Conservation (phyloP, 1,140 invertebrate species). For the Melipona quadrifasciata region DNA sequence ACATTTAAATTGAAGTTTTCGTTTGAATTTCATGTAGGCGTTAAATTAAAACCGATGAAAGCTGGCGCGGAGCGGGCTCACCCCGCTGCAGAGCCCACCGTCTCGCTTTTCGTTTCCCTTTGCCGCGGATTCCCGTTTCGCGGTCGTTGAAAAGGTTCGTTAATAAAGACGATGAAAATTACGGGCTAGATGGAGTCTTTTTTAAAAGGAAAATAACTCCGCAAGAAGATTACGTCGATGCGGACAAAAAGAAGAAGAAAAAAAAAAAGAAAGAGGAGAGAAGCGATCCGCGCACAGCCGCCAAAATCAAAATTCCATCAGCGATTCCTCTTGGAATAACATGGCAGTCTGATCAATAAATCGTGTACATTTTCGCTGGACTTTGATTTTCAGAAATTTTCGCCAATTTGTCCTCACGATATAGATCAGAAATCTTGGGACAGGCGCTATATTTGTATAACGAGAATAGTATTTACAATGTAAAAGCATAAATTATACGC, state of each 20-base stretch:
- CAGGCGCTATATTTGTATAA: too few species aligned
- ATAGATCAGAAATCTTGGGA: too few species aligned
- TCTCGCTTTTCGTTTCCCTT: not conserved
- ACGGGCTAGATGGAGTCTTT: not conserved
- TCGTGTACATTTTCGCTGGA: too few species aligned
- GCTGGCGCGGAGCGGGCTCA: not conserved
- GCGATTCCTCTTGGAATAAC: not conserved
- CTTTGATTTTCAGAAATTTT: too few species aligned
- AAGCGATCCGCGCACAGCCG: too few species aligned
- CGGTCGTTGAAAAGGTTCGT: slow-evolving; percentile 21
- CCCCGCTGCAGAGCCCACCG: not conserved
- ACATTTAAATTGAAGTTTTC: slow-evolving; percentile 36
- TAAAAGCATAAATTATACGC: too few species aligned
- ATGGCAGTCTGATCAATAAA: too few species aligned
- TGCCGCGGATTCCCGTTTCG: slow-evolving; percentile 5
- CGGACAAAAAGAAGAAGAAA: not conserved
- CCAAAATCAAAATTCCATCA: slow-evolving; percentile 14
- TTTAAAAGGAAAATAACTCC: slow-evolving; percentile 20
- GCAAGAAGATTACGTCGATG: slow-evolving; percentile 12
- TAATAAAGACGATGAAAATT: slow-evolving; percentile 47
- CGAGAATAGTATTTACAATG: too few species aligned
- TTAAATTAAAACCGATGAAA: slow-evolving; percentile 50
- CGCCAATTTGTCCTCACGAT: too few species aligned
- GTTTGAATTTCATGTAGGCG: slow-evolving; percentile 34
- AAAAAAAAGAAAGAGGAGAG: too few species aligned